Conservation (phyloP, 2,797 vertebrate species). For the Notolepis coatsorum region DNA sequence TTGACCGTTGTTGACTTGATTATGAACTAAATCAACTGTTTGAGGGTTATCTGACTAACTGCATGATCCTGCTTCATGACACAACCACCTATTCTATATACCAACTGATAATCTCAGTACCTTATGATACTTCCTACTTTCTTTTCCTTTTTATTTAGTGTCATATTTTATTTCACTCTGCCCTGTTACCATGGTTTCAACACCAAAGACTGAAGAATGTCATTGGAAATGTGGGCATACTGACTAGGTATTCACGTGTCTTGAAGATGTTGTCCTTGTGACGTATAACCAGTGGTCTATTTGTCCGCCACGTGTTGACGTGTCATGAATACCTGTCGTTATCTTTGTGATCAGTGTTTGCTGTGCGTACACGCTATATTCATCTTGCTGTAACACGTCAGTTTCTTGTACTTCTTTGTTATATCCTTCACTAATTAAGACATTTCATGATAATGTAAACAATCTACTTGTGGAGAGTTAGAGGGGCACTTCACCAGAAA, state of each 20-base stretch:
- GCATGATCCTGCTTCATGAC: no score
- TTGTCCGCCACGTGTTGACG: constrained; percentile 38
- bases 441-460: constrained; percentile 40
- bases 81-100: background rate
- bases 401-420: constrained; percentile 31
- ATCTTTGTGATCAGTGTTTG: constrained; percentile 54
- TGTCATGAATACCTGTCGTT: constrained; percentile 42
- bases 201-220: constrained; percentile 63
- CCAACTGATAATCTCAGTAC: constrained; percentile 2
- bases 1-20: no score
- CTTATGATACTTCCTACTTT: constrained; percentile 30
- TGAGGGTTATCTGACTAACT: no score
- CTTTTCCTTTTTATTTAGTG: no score
- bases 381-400: constrained; percentile 30
- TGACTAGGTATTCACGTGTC: constrained; percentile 37
- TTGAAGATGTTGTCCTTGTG: constrained; percentile 9
- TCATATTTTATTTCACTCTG: constrained; percentile 15
- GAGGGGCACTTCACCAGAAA: no score
- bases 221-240: constrained; percentile 43
- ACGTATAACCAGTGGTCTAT: constrained; percentile 47
- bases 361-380: constrained; percentile 47
- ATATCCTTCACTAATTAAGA: constrained; percentile 18
- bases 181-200: constrained; percentile 45
- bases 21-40: no score
- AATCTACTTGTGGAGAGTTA: constrained; percentile 5